A percentile compares a stretch with the other conserved stretches of the same genome.
phyloP scores from a whole-genome alignment of 1,140 invertebrate species.

The Druon quercuslanigerum region DNA sequence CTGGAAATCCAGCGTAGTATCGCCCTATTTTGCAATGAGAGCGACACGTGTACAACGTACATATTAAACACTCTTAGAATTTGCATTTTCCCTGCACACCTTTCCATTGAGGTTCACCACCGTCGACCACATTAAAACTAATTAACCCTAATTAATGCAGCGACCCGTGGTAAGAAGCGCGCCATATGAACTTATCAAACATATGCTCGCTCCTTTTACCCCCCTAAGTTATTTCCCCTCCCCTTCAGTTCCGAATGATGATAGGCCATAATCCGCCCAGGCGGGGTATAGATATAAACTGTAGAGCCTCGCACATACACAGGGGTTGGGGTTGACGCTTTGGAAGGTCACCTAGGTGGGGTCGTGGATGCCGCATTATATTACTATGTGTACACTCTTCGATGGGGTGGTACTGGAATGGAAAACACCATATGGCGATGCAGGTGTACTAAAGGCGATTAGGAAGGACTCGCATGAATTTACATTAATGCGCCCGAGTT shows the following conservation, averaged over 20 bases:
- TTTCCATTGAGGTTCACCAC: not conserved
- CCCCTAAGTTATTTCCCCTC: conserved; percentile 39
- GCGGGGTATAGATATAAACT: conserved; percentile 38
- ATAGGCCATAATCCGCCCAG: conserved; percentile 72
- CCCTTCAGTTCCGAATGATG: conserved; percentile 70
- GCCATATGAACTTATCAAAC: conserved; percentile 66
- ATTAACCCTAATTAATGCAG: conserved; percentile 54
- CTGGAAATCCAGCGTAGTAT: too few species aligned
- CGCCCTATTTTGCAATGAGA: too few species aligned
- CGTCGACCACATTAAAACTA: conserved; percentile 25
- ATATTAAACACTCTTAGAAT: too few species aligned
- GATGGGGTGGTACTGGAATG: conserved; percentile 57
- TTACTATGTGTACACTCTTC: conserved; percentile 48
- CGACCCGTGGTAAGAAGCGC: conserved; percentile 44
- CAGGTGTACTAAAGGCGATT: conserved; percentile 74
- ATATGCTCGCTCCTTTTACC: conserved; percentile 65
- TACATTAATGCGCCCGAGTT: conserved; percentile 71
- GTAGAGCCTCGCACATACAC: conserved; percentile 58
- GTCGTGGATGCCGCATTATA: conserved; percentile 53
- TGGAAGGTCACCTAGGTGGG: conserved; percentile 59
- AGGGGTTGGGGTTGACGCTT: conserved; percentile 64
- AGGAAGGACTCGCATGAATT: conserved; percentile 72
- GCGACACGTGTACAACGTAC: too few species aligned
- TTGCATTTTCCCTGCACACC: too few species aligned
- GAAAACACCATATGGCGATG: conserved; percentile 74